Conservation (phyloP, 1,140 invertebrate species). For the Anoplolepis gracilipes region DNA sequence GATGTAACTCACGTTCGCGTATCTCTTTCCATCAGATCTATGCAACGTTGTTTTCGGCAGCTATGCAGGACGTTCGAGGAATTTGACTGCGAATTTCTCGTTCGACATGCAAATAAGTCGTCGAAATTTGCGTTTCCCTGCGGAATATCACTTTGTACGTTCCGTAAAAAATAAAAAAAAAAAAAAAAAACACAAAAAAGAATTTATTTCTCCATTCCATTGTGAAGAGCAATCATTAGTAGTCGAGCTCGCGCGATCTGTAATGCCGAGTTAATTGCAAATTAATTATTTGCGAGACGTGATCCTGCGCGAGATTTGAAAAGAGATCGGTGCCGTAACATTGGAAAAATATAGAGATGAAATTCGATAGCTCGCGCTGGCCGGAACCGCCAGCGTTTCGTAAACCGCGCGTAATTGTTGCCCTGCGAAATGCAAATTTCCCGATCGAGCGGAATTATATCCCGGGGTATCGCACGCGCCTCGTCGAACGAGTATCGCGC, state of each 20-base stretch:
- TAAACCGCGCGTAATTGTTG: constrained; percentile 44
- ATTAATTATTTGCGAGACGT: not conserved
- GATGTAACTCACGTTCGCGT: constrained; percentile 63
- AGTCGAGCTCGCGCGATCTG: too few relatives aligned
- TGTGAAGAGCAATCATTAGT: not conserved
- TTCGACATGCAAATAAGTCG: constrained; percentile 16
- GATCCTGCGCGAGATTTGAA: not conserved
- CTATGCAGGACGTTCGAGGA: constrained; percentile 31
- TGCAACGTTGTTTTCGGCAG: constrained; percentile 15
- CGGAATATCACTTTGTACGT: not conserved
- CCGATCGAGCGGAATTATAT: constrained; percentile 42
- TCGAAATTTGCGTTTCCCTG: not conserved
- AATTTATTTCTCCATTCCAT: not conserved
- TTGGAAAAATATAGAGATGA: not conserved
- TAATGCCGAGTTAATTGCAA: too few relatives aligned
- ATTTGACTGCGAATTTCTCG: constrained; percentile 34
- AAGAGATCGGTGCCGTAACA: not conserved
- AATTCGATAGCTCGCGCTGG: not conserved
- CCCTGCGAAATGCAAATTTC: constrained; percentile 54
- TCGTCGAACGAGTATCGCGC: not conserved
- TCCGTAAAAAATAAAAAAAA: too few relatives aligned
- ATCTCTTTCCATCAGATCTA: constrained; percentile 52
- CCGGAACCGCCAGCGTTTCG: too few relatives aligned
- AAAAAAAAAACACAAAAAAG: too few relatives aligned
- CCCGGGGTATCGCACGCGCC: constrained; percentile 22